Conservation (phyloP, 92 coral and sea anemone species). For the Phymanthus crucifer region DNA sequence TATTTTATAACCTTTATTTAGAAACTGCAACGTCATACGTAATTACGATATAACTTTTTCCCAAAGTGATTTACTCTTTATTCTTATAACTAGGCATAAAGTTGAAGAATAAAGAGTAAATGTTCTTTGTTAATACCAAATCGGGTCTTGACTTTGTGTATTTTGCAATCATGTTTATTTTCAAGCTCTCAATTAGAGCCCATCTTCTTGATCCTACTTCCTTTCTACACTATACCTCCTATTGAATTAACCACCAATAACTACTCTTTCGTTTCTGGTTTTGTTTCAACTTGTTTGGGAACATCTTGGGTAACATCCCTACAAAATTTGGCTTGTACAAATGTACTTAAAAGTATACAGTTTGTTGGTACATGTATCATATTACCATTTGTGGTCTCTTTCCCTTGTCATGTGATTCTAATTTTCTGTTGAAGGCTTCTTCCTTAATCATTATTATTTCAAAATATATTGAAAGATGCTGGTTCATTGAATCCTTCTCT, state of each 20-base stretch:
- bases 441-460: no score
- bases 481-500: no score
- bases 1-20: slow-evolving; percentile 12
- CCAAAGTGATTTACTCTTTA: neutral
- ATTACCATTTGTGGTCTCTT: neutral
- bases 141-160: neutral
- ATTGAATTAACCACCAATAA: neutral
- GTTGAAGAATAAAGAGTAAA: neutral
- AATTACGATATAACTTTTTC: neutral
- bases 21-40: slow-evolving; percentile 39
- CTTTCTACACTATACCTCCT: neutral
- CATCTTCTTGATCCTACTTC: neutral
- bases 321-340: neutral
- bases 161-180: slow-evolving; percentile 3
- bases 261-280: neutral
- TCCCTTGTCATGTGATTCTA: neutral
- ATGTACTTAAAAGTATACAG: neutral
- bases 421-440: neutral
- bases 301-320: neutral
- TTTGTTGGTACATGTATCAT: neutral
- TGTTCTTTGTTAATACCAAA: neutral
- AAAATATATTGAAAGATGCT: no score
- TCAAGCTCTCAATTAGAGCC: neutral
- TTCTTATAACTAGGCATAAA: neutral
- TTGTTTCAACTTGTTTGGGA: neutral